Percentiles rank a stretch among this genome's conserved stretches.
Conservation (phyloP, 2,888 invertebrate genomes). For the Scaptomyza tumidula region DNA sequence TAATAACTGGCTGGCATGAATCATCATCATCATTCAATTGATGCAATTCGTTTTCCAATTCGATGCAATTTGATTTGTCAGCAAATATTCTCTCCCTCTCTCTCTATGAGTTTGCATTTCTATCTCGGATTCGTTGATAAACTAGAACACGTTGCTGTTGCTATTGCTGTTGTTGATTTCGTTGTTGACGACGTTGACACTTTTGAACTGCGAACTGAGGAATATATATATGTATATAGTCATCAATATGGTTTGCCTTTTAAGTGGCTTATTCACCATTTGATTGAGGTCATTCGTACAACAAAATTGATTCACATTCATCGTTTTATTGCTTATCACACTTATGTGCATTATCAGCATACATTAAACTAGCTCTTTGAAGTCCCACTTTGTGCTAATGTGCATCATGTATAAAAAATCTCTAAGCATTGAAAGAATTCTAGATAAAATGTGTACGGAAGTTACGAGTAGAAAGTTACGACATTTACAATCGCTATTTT, state of each 20-base stretch:
- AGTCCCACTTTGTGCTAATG: neutral
- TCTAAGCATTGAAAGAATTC: too few species aligned
- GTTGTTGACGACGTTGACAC: constrained; percentile 1
- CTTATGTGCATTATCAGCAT: neutral
- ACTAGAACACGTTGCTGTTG: constrained; percentile 6
- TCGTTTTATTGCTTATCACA: neutral
- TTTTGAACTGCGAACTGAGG: constrained; percentile 8
- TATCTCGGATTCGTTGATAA: constrained; percentile 7
- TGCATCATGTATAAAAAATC: neutral
- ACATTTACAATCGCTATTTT: neutral
- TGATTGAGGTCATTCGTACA: constrained; percentile 11
- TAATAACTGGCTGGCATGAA: constrained; percentile 22
- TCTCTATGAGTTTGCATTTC: constrained; percentile 7
- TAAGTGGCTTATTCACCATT: constrained; percentile 15
- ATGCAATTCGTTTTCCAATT: constrained; percentile 26
- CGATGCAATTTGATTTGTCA: constrained; percentile 26
- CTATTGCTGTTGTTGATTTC: neutral
- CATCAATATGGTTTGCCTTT: constrained; percentile 15
- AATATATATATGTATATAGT: too few species aligned
- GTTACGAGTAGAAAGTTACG: too few species aligned
- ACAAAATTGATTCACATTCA: neutral
- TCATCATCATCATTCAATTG: constrained; percentile 32
- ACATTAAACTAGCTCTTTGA: neutral
- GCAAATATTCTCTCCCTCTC: constrained; percentile 9
- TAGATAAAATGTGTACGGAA: too few species aligned